A percentile compares a stretch with the other conserved stretches of the same genome.
Evolutionary conservation across 2,797 vertebrate genomes (phyloP).

Genomic region (Channallabes apus): DNA sequence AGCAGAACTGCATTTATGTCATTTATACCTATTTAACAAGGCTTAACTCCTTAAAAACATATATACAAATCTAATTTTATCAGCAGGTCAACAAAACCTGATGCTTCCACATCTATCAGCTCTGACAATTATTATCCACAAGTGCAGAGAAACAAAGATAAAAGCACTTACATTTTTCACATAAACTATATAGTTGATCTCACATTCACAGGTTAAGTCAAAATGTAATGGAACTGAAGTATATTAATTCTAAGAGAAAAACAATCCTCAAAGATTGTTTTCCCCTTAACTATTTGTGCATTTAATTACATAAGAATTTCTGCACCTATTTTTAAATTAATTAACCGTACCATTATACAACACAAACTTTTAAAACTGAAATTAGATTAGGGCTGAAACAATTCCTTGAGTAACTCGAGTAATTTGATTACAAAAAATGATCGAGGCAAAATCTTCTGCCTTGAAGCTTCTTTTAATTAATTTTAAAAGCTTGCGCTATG

Average conservation of each 20-base stretch:
- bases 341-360: background rate
- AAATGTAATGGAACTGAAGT: background rate
- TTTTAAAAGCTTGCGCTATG: no score
- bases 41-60: background rate
- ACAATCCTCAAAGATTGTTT: background rate
- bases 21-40: background rate
- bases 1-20: background rate
- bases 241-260: background rate
- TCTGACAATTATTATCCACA: no score
- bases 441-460: no score
- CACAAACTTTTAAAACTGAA: background rate
- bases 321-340: background rate
- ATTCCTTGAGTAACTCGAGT: no score
- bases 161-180: no score
- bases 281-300: background rate
- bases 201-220: background rate
- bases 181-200: background rate
- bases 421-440: no score
- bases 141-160: background rate
- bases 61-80: background rate
- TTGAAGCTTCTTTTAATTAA: no score
- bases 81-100: background rate
- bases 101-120: background rate
- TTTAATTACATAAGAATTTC: background rate
- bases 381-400: background rate